A percentile compares a stretch with the other conserved stretches of the same genome.
Conservation (phyloP, 92 coral and sea anemone species). For the Muricea muricata region DNA sequence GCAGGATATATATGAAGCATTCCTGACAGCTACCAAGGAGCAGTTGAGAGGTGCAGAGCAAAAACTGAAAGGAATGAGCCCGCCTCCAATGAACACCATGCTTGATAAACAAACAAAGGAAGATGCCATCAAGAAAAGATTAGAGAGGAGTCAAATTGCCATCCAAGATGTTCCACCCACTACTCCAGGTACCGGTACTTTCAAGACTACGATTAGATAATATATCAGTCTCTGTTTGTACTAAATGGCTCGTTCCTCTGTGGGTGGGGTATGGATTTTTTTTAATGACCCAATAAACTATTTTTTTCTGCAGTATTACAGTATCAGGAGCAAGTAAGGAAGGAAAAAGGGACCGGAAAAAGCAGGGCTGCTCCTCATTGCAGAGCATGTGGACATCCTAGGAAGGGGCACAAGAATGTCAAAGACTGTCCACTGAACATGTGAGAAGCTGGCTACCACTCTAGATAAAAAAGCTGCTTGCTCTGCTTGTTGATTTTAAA, state of each 20-base stretch:
- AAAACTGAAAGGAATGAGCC: constrained; percentile 50
- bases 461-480: background rate
- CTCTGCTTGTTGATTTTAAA: too few relatives aligned
- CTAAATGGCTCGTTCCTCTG: too few relatives aligned
- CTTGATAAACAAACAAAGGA: constrained; percentile 52
- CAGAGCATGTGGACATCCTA: constrained; percentile 47
- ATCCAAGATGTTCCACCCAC: constrained; percentile 61
- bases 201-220: too few relatives aligned
- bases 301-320: constrained; percentile 22
- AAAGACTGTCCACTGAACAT: constrained; percentile 37
- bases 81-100: constrained; percentile 59
- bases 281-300: too few relatives aligned
- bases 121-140: constrained; percentile 33
- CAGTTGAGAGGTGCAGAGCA: constrained; percentile 25
- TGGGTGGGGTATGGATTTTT: too few relatives aligned
- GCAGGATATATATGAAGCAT: constrained; percentile 46
- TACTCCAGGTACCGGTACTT: constrained; percentile 29
- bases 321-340: constrained; percentile 3
- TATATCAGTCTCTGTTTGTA: too few relatives aligned
- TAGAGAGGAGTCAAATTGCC: constrained; percentile 43
- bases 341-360: background rate
- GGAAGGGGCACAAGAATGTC: constrained; percentile 32
- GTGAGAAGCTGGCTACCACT: background rate
- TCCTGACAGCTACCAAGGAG: constrained; percentile 29
- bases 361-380: background rate